Base-by-base conservation (phyloP, 2,797 vertebrate species). In the Austrolebias charrua region DNA sequence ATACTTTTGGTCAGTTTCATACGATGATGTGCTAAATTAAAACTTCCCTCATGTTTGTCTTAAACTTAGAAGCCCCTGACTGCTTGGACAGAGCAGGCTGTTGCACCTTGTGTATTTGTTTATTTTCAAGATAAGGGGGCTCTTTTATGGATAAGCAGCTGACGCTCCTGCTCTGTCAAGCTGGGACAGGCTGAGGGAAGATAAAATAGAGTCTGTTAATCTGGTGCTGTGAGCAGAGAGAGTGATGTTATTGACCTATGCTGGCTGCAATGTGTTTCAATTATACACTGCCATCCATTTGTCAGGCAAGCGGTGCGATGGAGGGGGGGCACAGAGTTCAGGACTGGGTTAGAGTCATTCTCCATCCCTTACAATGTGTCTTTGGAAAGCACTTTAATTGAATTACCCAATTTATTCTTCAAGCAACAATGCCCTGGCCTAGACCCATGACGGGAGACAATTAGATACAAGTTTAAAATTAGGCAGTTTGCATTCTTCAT, bases 371-470 rank as follows among this genome's bases (percentile, higher is more conserved):
- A 96, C 95, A 94, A 96, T 95, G 95, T 95, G 96, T 97, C 95
- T 96, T 95, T 94, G 94, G 93, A 93, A 87, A 95, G 94, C 92
- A 94, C 94, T 96, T 96, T 97, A 98, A 97, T 98, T 98, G 95
- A 98, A 98, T 98, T 98, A 96, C 93, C 93, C 94, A 96, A 97
- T 98, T 97, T 98, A 96, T 96, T 98, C 95, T 96, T 98, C 95
- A 96, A 95, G 96, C 95, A 96, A 96, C 95, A 96, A 96, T 95
- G 95, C 95, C 93, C 93, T 92, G 94, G 82, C 82, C 94, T 93
- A 92, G 92, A 96, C 93, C 93, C 94, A 94, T 96, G 95, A 96
- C 93, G 94, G 94, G 92, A 96, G 93, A 95, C 95, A 96, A 96
- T 97, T 96, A 96, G 95, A 95, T 94, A 93, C 82, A 91, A 94